Evolutionary conservation across 2,797 vertebrate genomes (phyloP).

Genomic region (Characodon lateralis): DNA sequence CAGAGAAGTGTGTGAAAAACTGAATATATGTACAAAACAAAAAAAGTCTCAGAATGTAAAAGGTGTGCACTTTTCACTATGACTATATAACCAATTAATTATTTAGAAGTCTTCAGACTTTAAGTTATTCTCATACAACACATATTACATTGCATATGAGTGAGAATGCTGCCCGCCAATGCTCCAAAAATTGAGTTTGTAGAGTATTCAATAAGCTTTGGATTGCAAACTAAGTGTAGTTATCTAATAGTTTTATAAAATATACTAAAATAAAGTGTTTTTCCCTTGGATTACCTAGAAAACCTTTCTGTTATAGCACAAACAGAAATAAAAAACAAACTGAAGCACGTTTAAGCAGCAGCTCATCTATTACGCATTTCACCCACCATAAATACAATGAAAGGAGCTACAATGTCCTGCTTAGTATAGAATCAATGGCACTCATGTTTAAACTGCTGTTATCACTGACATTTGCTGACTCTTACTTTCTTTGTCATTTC

Average conservation of each 20-base stretch:
- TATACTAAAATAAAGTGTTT: neutral
- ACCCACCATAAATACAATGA: slow-evolving; percentile 13
- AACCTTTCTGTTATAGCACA: neutral
- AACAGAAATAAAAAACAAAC: neutral
- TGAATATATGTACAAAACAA: neutral
- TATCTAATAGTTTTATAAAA: neutral
- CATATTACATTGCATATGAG: slow-evolving; percentile 23
- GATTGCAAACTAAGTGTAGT: neutral
- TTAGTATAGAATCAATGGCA: slow-evolving; percentile 64
- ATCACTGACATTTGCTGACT: slow-evolving; percentile 63
- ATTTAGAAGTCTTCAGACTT: neutral
- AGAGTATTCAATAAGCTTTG: neutral
- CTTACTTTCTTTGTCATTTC: slow-evolving; percentile 33
- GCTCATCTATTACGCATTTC: neutral
- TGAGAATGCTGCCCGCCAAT: slow-evolving; percentile 1
- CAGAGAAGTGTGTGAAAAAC: neutral
- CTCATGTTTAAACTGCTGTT: slow-evolving; percentile 66
- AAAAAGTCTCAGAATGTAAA: neutral
- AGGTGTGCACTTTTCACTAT: neutral
- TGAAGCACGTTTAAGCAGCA: neutral
- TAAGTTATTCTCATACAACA: neutral
- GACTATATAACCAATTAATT: slow-evolving; percentile 1
- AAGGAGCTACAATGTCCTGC: slow-evolving; percentile 28
- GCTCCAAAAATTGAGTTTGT: slow-evolving; percentile 1
- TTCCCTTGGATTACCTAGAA: neutral